Percentiles rank a stretch among this genome's conserved stretches.
These are phyloP conservation scores for Tetropium fuscum DNA, from an alignment of 2,888 invertebrate species.

Conservation along the genomic window DNA sequence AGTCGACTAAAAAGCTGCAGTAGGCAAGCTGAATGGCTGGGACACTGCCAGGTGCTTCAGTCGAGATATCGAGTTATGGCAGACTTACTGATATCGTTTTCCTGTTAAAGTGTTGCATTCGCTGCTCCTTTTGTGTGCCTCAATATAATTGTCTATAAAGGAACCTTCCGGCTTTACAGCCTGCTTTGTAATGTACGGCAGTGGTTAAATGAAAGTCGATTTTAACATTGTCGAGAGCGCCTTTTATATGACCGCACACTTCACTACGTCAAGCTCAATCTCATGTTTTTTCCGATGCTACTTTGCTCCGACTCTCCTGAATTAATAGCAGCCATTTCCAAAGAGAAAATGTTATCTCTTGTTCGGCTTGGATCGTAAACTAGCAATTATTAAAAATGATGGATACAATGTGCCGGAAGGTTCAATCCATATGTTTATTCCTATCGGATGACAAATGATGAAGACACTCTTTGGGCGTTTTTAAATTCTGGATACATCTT, in stretches of 20 bases:
- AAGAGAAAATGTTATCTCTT: too few relatives aligned
- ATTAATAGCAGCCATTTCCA: background rate
- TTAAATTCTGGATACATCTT: too few relatives aligned
- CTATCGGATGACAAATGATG: too few relatives aligned
- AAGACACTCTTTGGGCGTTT: too few relatives aligned
- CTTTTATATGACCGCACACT: constrained; percentile 6
- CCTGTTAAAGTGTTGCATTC: constrained; percentile 13
- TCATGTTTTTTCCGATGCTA: background rate
- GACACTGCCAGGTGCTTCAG: constrained; percentile 19
- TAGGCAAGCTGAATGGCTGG: constrained; percentile 19
- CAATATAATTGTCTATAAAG: constrained; percentile 20
- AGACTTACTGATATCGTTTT: constrained; percentile 22
- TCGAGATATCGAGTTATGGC: constrained; percentile 24
- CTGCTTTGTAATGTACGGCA: constrained; percentile 13
- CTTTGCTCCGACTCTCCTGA: background rate
- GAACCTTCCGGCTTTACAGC: constrained; percentile 16
- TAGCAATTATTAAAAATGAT: too few relatives aligned
- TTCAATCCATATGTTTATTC: too few relatives aligned
- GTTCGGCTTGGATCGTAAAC: too few relatives aligned
- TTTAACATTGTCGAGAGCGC: background rate
- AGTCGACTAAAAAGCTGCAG: constrained; percentile 12
- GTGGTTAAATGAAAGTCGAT: constrained; percentile 8
- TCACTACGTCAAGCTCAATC: background rate
- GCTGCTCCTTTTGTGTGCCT: constrained; percentile 12
- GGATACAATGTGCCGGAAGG: too few relatives aligned